Base-by-base conservation (phyloP, 2,797 vertebrate species). In the Poliocrania exsul region DNA sequence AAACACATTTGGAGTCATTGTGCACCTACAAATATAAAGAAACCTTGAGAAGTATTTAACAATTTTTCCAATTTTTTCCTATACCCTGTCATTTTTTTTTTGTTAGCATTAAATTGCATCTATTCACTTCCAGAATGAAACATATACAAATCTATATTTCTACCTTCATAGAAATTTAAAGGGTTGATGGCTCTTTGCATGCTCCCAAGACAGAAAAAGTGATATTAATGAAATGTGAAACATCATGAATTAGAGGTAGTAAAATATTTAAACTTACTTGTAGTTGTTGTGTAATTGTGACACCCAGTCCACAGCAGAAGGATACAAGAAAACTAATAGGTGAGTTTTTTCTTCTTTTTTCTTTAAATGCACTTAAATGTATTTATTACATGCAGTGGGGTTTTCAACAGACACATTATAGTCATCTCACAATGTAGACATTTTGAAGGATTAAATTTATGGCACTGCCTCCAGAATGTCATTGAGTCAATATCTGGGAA, bases 241-340 rank as follows among this genome's bases (percentile, higher is more conserved):
- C 81, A 90, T 85, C 84, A 92, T 93, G 96, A 97, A 96, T 97
- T 97, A 97, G 56, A 95, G 35, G 49, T 81, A 94, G 93, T 95
- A 88, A 97, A 97, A 97, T 84, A 97, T 96, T 97, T 96, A 96
- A 97, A 95, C 81, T 69, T 93, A 60, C 73, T 80, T 96, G 75
- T 94, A 96, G 88, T 92, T 96, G 78, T 93, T 95, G 67, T 90
- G 66, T 89, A 81, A 81, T 57, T 90, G 40, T 84, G 95, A 93
- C 81, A 97, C 86, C 25, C 83, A 92, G 71, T 71, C 65, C 92
- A 95, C 64, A 60, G 24, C 62, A 86, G 62, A 93, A 93, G 73
- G 77, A 91, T 54, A 95, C 75, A 95, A 91, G 80, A 89, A 97
- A 97, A 95, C 47, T 84, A 91, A 93, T 77, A 75, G 86, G 65